A percentile compares a stretch with the other conserved stretches of the same genome.
These are phyloP conservation scores for Lagopus muta DNA, from an alignment of 2,113 vertebrate species.

Conservation along the genomic window DNA sequence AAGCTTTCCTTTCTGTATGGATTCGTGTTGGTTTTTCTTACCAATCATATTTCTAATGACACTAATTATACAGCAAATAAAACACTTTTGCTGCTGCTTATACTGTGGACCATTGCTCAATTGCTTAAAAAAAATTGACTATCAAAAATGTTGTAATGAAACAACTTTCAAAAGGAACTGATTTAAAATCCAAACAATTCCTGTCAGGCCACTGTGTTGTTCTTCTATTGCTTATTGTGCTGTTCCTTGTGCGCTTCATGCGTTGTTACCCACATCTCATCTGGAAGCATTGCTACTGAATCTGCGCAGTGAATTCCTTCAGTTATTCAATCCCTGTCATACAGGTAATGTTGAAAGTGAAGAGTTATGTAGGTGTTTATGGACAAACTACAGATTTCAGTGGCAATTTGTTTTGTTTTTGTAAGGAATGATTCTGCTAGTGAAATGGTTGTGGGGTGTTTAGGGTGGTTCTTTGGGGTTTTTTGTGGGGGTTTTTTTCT, in stretches of 20 bases:
- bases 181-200: background rate
- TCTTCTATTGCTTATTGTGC: background rate
- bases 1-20: slow-evolving; percentile 52
- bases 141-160: background rate
- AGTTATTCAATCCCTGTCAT: background rate
- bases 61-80: slow-evolving; percentile 67
- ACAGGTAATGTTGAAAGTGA: background rate
- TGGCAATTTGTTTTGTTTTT: background rate
- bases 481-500: background rate
- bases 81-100: slow-evolving; percentile 56
- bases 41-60: slow-evolving; percentile 56
- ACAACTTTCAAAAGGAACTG: background rate
- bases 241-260: background rate
- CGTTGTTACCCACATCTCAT: background rate
- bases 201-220: background rate
- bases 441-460: background rate
- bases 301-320: background rate
- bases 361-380: accelerated
- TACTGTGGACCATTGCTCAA: slow-evolving; percentile 40
- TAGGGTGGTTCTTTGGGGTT: too few relatives aligned
- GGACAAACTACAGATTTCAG: background rate
- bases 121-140: background rate
- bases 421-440: background rate
- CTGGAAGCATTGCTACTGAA: background rate
- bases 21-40: slow-evolving; percentile 11